Base-by-base conservation (phyloP, 2,113 vertebrate species). In the Ginglymostoma cirratum region DNA sequence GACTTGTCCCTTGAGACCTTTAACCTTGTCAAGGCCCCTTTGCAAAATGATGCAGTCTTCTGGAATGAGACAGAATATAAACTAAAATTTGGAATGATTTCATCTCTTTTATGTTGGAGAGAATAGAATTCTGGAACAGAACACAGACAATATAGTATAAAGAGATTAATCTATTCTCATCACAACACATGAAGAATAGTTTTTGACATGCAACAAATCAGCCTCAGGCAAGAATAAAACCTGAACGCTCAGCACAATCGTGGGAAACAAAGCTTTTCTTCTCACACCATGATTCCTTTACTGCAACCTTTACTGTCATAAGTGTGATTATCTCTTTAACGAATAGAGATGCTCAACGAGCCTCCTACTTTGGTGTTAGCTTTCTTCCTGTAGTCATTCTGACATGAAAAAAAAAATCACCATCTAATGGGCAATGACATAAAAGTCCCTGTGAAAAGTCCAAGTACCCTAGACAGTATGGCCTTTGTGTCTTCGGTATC, bases 31-130 rank as follows among this genome's bases (percentile, higher is more conserved):
- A 23, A 83, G 3, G 38, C 21, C 42, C 38, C 5, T 15, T 19
- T 45, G 38, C 38, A 83, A 83, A 42, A 83, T 83, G 38, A 45
- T 83, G 17, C 19, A 83, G 17, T 38, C n/a, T 83, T 55, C 30
- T 61, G 48, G 83, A 27, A 8, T 24, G 83, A 27, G 3, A 55
- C 30, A 3, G 0, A 34, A 3, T 27, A 89, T 34, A 52, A 90
- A 30, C 52, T 1, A 52, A 34, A 61, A 90, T 61, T 34, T 90
- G 52, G 52, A 90, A 87, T 55, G 14, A 90, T 34, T 55, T 61
- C 87, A 90, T 90, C 87, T 90, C 52, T 90, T 90, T 90, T 65
- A 61, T 94, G 34, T 94, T 94, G 2, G 65, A 67, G 7, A 23
- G 30, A 67, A 94, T 67, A 42, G 65, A 69, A 24, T 45, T 14